Evolutionary conservation across 1,140 invertebrate genomes (phyloP), one percentile per base, ranked within the genome.

Genomic region (Drosophila parabipectinata): DNA sequence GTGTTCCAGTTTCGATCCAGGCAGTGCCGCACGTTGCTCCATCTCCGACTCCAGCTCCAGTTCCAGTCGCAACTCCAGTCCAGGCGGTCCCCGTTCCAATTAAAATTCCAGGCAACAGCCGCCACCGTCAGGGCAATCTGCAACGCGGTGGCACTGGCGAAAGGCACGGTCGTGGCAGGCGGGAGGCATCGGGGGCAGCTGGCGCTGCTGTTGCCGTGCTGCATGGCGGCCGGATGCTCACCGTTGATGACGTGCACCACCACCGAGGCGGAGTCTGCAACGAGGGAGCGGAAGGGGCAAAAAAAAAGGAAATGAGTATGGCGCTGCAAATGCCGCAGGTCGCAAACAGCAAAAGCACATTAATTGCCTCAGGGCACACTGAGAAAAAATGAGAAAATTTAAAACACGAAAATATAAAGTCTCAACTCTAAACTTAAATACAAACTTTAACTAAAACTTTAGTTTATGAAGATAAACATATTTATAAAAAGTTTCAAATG

Each of bases 161-260:
- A 87, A 88, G 83, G 83, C 83, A 87, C 80, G 66, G 80, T 69
- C 52, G 64, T 79, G 71, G 66, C 59, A 6, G 52, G 54, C 14
- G 39, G 64, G 32, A 45, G 76, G 44, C 72, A 37, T 37, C 34
- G 83, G 67, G 83, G 67, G 72, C 75, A 79, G 81, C 77, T 90
- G 66, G 92, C 53, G 92, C 93, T 79, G 92, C 92, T 72, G 92
- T 94, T 66, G 92, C 94, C 71, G 93, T 95, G 91, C 91, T 96
- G 95, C 95, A 96, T 96, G 50, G 95, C 95, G 9, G 95, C 95
- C 56, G 95, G 95, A 92, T 95, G 93, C 90, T 96, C 95, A 3
- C 95, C 95, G 72, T 94, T 94, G 66, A 95, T 92, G 59, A 95
- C 94, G 80, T 95, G 94, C 45, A 95, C 94, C 61, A 95, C 92